phyloP scores from a whole-genome alignment of 2,797 vertebrate genomes.

The Ptychadena robeensis region DNA sequence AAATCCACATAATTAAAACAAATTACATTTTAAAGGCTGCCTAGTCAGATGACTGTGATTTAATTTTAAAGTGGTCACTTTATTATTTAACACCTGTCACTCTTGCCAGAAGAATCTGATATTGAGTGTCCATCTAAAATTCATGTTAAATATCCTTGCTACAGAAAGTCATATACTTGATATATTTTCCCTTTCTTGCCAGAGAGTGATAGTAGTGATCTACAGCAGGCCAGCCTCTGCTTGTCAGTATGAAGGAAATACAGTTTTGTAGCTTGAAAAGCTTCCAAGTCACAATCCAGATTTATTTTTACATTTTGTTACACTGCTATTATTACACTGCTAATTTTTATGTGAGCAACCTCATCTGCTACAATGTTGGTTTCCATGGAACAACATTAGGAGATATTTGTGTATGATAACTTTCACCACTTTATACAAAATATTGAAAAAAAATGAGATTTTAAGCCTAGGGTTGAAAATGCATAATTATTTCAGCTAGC shows the following conservation, averaged over 20 bases:
- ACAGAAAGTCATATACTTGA: conserved; percentile 38
- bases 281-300: conserved; percentile 24
- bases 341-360: conserved; percentile 46
- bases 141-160: conserved; percentile 51
- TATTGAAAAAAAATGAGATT: neutral
- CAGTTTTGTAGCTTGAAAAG: conserved; percentile 47
- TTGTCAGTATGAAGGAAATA: conserved; percentile 42
- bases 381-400: conserved; percentile 14
- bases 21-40: conserved; percentile 31
- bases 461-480: too few relatives aligned
- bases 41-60: conserved; percentile 32
- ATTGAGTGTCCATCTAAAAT: conserved; percentile 47
- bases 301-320: conserved; percentile 41
- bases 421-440: neutral
- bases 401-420: neutral
- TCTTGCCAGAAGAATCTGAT: conserved; percentile 40
- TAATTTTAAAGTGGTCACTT: conserved; percentile 41
- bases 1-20: conserved; percentile 50
- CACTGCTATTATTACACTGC: conserved; percentile 23
- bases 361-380: conserved; percentile 21
- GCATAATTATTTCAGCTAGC: too few relatives aligned
- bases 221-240: conserved; percentile 15
- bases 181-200: conserved; percentile 35
- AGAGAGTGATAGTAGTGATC: conserved; percentile 31
- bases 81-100: conserved; percentile 55